Percentiles rank a stretch among this genome's conserved stretches.
phyloP scores from a whole-genome alignment of 2,888 invertebrate species.

The Cecidostiba fungosa region DNA sequence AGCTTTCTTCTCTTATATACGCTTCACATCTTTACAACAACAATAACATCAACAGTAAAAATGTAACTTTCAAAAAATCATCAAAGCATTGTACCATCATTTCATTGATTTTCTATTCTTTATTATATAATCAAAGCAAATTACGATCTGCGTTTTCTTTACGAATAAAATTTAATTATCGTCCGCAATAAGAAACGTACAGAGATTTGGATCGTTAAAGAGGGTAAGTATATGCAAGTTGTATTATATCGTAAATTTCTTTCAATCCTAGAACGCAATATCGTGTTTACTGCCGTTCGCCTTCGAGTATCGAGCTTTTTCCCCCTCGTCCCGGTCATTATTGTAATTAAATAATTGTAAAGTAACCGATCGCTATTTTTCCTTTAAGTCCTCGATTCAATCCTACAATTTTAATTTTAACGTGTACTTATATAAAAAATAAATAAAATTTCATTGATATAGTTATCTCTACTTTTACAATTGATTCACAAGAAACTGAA shows the following conservation, averaged over 20 bases:
- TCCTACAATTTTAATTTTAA: neutral
- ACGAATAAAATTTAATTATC: neutral
- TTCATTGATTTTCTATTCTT: neutral
- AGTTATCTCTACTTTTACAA: neutral
- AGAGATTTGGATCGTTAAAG: neutral
- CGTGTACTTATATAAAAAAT: neutral
- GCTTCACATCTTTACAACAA: constrained; percentile 43
- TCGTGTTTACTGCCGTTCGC: constrained; percentile 3
- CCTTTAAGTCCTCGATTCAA: neutral
- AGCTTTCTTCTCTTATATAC: neutral
- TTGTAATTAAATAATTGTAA: neutral
- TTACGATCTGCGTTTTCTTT: neutral
- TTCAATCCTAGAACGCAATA: neutral
- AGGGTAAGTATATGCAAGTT: neutral
- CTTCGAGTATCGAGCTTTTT: neutral
- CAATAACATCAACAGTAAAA: constrained; percentile 56
- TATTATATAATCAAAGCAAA: neutral
- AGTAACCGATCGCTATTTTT: neutral
- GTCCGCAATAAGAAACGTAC: neutral
- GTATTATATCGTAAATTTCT: neutral
- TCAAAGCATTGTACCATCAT: constrained; percentile 44
- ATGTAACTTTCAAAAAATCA: constrained; percentile 60
- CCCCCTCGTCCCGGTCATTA: neutral
- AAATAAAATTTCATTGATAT: neutral
- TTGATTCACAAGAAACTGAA: neutral